Percentiles rank a stretch among this genome's conserved stretches.
phyloP scores from a whole-genome alignment of 2,888 invertebrate species.

The Lepidochrysops patricia region DNA sequence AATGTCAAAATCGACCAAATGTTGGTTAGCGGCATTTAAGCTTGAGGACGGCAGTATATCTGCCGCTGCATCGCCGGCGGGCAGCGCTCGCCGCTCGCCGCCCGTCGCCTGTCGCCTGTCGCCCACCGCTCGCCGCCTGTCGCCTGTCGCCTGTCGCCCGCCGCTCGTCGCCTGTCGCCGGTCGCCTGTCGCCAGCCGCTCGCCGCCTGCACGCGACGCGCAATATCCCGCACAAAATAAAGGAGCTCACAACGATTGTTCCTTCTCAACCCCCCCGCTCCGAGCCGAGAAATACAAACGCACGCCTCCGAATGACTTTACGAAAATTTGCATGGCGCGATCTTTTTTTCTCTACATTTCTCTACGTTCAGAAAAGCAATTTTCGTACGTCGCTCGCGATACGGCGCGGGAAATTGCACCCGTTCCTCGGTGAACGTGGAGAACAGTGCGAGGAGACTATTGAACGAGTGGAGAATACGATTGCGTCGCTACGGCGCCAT shows the following conservation, averaged over 20 bases:
- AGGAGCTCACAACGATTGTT: slow-evolving; percentile 71
- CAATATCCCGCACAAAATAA: slow-evolving; percentile 73
- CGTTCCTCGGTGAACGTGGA: slow-evolving; percentile 48
- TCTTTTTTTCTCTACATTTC: slow-evolving; percentile 60
- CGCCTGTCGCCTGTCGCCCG: no score
- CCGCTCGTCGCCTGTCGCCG: slow-evolving; percentile 32
- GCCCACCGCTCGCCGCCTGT: no score
- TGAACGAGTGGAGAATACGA: slow-evolving; percentile 51
- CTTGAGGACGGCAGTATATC: no score
- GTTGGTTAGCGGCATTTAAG: no score
- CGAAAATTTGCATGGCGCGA: slow-evolving; percentile 69
- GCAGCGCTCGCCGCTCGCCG: no score
- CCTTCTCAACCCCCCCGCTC: slow-evolving; percentile 55
- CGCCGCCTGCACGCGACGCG: slow-evolving; percentile 68
- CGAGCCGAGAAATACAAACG: slow-evolving; percentile 70
- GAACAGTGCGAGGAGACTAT: slow-evolving; percentile 55
- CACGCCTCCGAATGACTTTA: slow-evolving; percentile 71
- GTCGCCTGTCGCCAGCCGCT: slow-evolving; percentile 56
- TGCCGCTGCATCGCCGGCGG: no score
- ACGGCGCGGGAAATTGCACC: slow-evolving; percentile 70
- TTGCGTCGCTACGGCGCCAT: slow-evolving; percentile 59
- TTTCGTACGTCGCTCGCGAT: slow-evolving; percentile 68
- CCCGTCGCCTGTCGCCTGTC: no score
- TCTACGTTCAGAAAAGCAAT: slow-evolving; percentile 70
- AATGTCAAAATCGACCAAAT: no score